Base-by-base conservation (phyloP, 92 coral and sea anemone genomes). In the Phenganax marumi region DNA sequence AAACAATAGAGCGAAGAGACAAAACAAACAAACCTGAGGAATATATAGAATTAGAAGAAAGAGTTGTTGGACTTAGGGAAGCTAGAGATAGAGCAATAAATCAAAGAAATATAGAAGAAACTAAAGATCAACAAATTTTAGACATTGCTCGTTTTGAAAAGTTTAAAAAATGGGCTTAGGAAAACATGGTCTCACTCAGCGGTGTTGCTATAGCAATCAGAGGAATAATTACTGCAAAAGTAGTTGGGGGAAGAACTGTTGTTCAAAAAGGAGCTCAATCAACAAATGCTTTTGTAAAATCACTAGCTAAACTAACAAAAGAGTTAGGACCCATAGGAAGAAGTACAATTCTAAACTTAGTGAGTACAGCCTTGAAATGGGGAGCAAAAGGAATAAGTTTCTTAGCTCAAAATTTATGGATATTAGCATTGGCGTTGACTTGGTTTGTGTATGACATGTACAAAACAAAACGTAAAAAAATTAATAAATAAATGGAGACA, bases 91-190 rank as follows among this genome's bases (percentile, higher is more conserved):
- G 43, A 33, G 5, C 43, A 33, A 33, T 33, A 33, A 33, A 5
- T 33, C 43, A 33, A 52, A 24, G 50, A 14, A 73, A 17, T 7
- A 3, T 3, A 3, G 70, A 63, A 18, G 70, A 18, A 18, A 63
- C 2, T 12, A 63, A 4, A 73, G 50, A 24, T 2, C 43, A 33
- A 33, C 43, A 33, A 33, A 33, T 33, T 33, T 2, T 33, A 1
- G 78, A 73, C 13, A 5, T 73, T 12, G 9, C 56, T 3, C 12
- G 57, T 33, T 55, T 73, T 33, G 21, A 73, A 73, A 24, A 53
- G 21, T 51, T 75, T 51, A 75, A 75, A 18, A 18, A 50, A 21
- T 75, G 80, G 80, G 80, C 63, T 17, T 49, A 75, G 18, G 80
- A 75, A n/a, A 75, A 75, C 63, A 50, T 75, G 56, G 64, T 47